These are phyloP conservation scores for Xanthia togata DNA, from an alignment of 2,888 invertebrate species.

Conservation along the genomic window DNA sequence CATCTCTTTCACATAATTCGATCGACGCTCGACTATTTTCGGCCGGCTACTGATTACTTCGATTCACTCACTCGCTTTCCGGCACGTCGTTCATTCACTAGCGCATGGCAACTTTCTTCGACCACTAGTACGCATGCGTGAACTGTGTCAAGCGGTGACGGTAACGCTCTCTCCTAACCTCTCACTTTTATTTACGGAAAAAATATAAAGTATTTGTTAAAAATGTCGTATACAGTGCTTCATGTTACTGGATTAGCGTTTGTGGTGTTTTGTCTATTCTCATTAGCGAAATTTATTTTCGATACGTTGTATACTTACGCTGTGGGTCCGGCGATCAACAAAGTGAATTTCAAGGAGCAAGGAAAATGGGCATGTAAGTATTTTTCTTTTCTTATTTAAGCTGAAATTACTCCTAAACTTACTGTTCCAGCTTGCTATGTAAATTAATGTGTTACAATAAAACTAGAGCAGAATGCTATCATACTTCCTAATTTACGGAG, in stretches of 20 bases:
- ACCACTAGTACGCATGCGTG: conserved; percentile 85
- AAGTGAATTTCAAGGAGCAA: conserved; percentile 92
- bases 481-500: conserved; percentile 8
- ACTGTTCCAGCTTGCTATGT: neutral
- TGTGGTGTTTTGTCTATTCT: conserved; percentile 73
- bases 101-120: conserved; percentile 87
- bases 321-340: conserved; percentile 89
- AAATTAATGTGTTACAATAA: neutral
- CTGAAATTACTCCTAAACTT: neutral
- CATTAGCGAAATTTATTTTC: conserved; percentile 73
- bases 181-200: conserved; percentile 65
- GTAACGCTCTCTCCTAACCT: conserved; percentile 80
- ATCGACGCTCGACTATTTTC: conserved; percentile 63
- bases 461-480: neutral
- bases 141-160: conserved; percentile 81
- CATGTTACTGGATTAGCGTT: conserved; percentile 88
- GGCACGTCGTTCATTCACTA: conserved; percentile 68
- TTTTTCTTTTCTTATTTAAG: neutral
- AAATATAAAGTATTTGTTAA: conserved; percentile 52
- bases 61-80: conserved; percentile 64
- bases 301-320: conserved; percentile 81
- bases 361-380: conserved; percentile 96
- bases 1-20: conserved; percentile 64
- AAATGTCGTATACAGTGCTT: conserved; percentile 66
- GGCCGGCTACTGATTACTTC: conserved; percentile 58